Evolutionary conservation across 2,113 vertebrate species (phyloP), one percentile per base, ranked within the genome.

Genomic region (Ceyx melanurus): DNA sequence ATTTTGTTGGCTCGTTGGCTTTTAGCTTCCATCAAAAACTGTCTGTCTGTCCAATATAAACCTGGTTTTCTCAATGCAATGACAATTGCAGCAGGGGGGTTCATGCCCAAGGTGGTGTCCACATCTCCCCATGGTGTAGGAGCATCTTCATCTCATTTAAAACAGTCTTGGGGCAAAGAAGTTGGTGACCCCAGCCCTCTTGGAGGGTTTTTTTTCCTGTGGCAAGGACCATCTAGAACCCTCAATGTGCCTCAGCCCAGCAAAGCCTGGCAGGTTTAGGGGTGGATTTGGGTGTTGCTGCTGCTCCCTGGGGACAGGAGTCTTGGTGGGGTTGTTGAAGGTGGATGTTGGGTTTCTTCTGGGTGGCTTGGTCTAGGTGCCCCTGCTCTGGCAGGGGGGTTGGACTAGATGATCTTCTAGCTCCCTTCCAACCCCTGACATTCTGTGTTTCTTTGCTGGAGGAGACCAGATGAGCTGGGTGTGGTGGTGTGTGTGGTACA

Each of bases 401-500:
- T 9, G 35, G 35, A 37, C 37, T 37, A 37, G 37, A 10, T 37
- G 37, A 37, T 37, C 37, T 37, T 37, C 37, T 37, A 37, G 37
- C 4, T 37, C 37, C 37, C 37, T 37, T 37, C 37, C 37, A 37
- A 10, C 37, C 37, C 9, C 37, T 37, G 37, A 37, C 37, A 37
- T 37, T 37, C 37, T 37, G 37, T 37, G 37, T 10, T 37, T 37
- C 37, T 37, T 37, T 37, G 37, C 37, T 23, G 42, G 53, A 67
- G 37, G 26, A 40, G 23, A 42, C 46, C 29, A 61, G 40, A 15
- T 19, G 57, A 23, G 43, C 3, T 37, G 5, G 31, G 57, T 43
- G 0, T 0, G n/a, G 35, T 22, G 43, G 35, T 7, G 5, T 15
- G 6, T 6, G 2, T 46, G 45, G 23, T 51, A 11, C 4, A 9